phyloP scores from a whole-genome alignment of 2,797 vertebrate genomes.

The Pelochelys cantorii region DNA sequence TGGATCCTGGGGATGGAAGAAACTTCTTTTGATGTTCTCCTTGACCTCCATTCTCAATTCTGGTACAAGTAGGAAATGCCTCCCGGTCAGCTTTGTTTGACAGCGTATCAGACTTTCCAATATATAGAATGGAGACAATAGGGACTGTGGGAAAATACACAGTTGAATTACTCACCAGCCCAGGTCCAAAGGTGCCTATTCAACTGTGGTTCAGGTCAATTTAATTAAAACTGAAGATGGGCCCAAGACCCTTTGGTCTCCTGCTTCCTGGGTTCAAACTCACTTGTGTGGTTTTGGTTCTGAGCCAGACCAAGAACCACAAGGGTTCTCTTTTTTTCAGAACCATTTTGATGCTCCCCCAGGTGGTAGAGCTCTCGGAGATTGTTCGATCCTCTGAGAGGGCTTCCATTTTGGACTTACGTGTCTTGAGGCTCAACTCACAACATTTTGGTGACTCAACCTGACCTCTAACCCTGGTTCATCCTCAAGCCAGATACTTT shows the following conservation, averaged over 20 bases:
- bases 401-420: background rate
- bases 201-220: background rate
- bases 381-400: background rate
- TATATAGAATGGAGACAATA: background rate
- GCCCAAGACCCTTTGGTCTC: background rate
- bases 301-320: background rate
- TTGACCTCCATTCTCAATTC: background rate
- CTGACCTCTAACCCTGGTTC: background rate
- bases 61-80: background rate
- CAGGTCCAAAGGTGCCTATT: background rate
- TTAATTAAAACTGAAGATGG: background rate
- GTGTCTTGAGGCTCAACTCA: background rate
- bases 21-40: background rate
- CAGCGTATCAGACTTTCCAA: fast-evolving
- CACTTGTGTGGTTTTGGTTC: background rate
- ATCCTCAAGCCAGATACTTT: background rate
- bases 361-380: background rate
- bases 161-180: background rate
- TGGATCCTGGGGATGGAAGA: background rate
- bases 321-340: slow-evolving; percentile 3
- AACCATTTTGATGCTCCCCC: background rate
- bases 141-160: background rate
- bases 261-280: background rate
- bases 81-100: background rate
- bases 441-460: background rate